Base-by-base conservation (phyloP, 2,888 invertebrate genomes). In the Trachelus stipa region DNA sequence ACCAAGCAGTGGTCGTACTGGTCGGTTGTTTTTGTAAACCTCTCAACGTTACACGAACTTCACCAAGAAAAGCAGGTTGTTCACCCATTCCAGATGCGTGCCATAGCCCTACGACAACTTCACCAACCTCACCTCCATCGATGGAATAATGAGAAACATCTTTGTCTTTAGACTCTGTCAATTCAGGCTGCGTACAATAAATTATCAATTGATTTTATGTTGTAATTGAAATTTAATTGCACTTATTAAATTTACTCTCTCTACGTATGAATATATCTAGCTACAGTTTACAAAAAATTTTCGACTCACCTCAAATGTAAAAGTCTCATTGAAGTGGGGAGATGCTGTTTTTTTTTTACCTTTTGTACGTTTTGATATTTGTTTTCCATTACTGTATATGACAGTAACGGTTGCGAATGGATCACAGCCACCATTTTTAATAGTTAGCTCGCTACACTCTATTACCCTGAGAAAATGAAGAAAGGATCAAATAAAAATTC, bases 401-500 rank as follows among this genome's bases (percentile, higher is more conserved):
- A 97, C 95, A 76, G 96, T 95, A 88, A 97, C 95, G 85, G 95
- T 94, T 83, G 97, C 97, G 92, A 96, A 98, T 23, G 98, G 97
- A 92, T 98, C 98, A 93, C 98, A 98, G 87, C 96, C 95, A 86
- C 97, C 97, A 92, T 97, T 97, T 91, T 96, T 97, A 84, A 97
- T 95, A 82, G 97, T 96, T 90, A 98, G 93, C 92, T 98, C 97
- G 83, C 95, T 95, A 92, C 97, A 98, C 92, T 97, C 97, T 84
- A 96, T 93, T 80, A 98, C 95, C 84, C 96, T 93, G 83, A 6
- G 86, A 87, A 79, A 69, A 30, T 6, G 69, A 74, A 73, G 11
- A 37, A 34, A 40, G 23, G 23, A 56, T 56, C 23, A 23, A 56
- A 56, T 15, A 6, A 40, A 40, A 40, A 15, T 40, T 40, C 15